Conservation (phyloP, 2,797 vertebrate genomes). For the Typhlichthys subterraneus region DNA sequence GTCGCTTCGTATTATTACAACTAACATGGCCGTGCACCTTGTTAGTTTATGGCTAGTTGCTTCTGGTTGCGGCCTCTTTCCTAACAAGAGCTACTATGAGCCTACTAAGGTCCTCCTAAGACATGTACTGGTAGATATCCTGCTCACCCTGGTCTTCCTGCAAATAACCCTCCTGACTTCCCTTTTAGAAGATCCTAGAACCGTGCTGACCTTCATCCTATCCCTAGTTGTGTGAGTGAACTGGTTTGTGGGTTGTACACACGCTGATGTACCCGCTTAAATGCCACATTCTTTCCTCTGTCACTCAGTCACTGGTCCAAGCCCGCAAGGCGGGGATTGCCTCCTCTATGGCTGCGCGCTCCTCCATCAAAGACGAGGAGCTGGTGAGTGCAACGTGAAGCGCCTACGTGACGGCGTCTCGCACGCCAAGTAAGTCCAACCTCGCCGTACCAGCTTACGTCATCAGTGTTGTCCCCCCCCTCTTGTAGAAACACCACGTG, state of each 20-base stretch:
- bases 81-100: constrained; percentile 20
- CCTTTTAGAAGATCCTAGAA: constrained; percentile 15
- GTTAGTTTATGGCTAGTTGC: constrained; percentile 5
- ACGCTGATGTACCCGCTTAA: constrained; percentile 21
- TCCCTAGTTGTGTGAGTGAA: constrained; percentile 11
- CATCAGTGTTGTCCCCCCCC: too few species aligned
- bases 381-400: constrained; percentile 81
- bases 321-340: constrained; percentile 95
- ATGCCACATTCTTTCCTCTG: constrained; percentile 13
- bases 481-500: constrained; percentile 92
- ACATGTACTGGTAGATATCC: too few species aligned
- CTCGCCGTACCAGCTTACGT: not conserved
- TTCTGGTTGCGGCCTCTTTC: constrained; percentile 2
- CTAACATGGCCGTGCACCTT: constrained; percentile 10
- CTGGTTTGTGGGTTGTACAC: constrained; percentile 44
- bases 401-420: not conserved
- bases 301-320: constrained; percentile 90
- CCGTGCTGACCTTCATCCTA: constrained; percentile 23
- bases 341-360: constrained; percentile 94
- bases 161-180: not conserved
- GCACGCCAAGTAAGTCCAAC: too few species aligned
- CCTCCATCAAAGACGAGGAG: constrained; percentile 96
- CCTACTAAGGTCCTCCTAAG: too few species aligned
- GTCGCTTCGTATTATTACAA: constrained; percentile 7
- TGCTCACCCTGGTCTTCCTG: constrained; percentile 4